These are phyloP conservation scores for Dipodomys ordii DNA, from an alignment of 2,113 vertebrate species.

Conservation along the genomic window DNA sequence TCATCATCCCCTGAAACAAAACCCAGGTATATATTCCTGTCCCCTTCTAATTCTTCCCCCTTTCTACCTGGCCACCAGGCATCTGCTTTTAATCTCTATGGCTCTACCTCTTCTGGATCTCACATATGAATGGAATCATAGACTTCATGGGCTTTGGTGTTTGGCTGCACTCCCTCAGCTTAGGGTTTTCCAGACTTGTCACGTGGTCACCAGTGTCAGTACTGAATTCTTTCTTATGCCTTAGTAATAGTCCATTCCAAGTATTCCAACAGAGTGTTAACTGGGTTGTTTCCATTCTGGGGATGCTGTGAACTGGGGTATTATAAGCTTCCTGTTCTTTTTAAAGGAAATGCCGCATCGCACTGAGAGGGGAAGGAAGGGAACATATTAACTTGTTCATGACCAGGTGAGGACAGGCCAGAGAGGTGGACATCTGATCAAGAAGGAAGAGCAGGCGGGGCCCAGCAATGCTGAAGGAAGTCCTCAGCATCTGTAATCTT, in stretches of 20 bases:
- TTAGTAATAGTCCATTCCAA: neutral
- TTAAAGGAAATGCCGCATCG: neutral
- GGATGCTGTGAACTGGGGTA: neutral
- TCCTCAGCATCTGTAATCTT: no score
- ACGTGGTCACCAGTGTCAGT: accelerated
- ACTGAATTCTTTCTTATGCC: neutral
- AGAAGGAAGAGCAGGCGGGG: no score
- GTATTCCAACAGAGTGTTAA: accelerated
- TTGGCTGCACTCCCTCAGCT: neutral
- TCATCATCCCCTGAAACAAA: neutral
- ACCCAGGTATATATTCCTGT: neutral
- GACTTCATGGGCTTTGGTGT: neutral
- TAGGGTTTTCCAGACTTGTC: neutral
- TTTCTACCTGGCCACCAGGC: accelerated
- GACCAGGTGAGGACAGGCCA: neutral
- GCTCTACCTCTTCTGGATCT: neutral
- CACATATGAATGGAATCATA: neutral
- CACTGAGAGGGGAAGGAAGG: neutral
- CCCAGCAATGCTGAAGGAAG: no score
- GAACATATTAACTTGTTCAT: neutral
- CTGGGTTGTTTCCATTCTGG: neutral
- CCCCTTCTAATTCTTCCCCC: neutral
- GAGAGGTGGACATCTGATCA: no score
- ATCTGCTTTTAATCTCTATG: neutral
- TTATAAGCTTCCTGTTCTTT: neutral